A percentile compares a stretch with the other conserved stretches of the same genome.
Evolutionary conservation across 2,797 vertebrate genomes (phyloP).

Genomic region (Ataeniobius toweri): DNA sequence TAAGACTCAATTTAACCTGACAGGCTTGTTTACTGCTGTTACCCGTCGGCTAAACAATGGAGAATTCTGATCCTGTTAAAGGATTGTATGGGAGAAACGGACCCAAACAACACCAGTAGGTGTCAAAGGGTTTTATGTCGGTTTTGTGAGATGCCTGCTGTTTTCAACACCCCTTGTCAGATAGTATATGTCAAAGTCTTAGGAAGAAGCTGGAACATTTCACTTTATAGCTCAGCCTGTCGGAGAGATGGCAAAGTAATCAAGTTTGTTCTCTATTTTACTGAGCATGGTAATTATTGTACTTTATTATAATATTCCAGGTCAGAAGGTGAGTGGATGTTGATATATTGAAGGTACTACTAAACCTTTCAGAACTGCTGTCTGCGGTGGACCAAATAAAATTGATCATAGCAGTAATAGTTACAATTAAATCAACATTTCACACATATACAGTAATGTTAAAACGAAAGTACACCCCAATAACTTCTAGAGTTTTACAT

Average conservation of each 20-base stretch:
- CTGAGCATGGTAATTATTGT: background rate
- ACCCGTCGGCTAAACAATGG: slow-evolving; percentile 14
- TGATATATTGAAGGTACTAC: no score
- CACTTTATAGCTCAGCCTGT: background rate
- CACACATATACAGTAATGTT: no score
- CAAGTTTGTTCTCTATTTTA: background rate
- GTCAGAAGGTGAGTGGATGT: background rate
- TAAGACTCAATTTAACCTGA: slow-evolving; percentile 49
- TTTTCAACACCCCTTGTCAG: slow-evolving; percentile 14
- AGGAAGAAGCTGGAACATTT: background rate
- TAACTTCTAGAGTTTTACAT: no score
- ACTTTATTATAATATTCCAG: background rate
- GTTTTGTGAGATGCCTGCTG: slow-evolving; percentile 2
- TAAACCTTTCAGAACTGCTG: no score
- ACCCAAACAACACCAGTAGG: slow-evolving; percentile 20
- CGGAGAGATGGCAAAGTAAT: background rate
- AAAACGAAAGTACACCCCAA: no score
- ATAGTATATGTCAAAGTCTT: background rate
- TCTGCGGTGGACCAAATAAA: no score
- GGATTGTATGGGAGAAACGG: background rate
- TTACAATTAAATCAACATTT: no score
- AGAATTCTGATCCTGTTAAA: slow-evolving; percentile 17
- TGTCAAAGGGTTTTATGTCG: slow-evolving; percentile 53
- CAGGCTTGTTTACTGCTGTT: slow-evolving; percentile 35
- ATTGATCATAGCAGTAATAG: no score